Conservation (phyloP, 2,797 vertebrate genomes). For the Tamandua tetradactyla region DNA sequence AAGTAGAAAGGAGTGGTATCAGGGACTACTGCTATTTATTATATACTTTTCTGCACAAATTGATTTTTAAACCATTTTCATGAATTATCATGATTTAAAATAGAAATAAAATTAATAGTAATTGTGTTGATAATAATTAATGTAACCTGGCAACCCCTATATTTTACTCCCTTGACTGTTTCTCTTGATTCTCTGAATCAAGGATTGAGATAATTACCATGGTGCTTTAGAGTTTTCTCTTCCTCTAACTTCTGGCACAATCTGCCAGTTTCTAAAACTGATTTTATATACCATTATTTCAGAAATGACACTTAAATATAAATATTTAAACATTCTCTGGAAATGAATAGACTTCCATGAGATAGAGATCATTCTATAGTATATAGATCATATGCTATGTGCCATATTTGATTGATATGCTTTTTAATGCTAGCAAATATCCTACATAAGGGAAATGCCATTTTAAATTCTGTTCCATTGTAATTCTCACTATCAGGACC, state of each 20-base stretch:
- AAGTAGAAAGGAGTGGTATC: background rate
- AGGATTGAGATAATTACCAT: background rate
- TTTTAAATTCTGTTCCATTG: background rate
- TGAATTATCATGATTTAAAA: background rate
- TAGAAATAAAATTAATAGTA: constrained; percentile 51
- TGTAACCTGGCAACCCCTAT: background rate
- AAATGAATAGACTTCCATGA: constrained; percentile 26
- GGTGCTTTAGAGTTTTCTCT: background rate
- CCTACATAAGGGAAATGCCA: background rate
- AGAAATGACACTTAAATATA: constrained; percentile 9
- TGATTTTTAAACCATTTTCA: constrained; percentile 35
- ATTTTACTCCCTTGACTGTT: background rate
- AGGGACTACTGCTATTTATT: background rate
- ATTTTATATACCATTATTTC: constrained; percentile 17
- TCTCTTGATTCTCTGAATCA: background rate
- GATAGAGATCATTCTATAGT: background rate
- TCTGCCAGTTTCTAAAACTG: constrained; percentile 26
- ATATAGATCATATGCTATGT: constrained; percentile 18
- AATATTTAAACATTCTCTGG: background rate
- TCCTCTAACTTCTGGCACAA: background rate
- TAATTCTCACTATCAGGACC: background rate
- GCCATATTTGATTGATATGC: background rate
- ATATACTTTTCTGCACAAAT: background rate
- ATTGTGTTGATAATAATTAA: constrained; percentile 15
- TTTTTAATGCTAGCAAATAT: background rate